Evolutionary conservation across 2,113 vertebrate species (phyloP), one percentile per base, ranked within the genome.

Genomic region (Scalopus aquaticus): DNA sequence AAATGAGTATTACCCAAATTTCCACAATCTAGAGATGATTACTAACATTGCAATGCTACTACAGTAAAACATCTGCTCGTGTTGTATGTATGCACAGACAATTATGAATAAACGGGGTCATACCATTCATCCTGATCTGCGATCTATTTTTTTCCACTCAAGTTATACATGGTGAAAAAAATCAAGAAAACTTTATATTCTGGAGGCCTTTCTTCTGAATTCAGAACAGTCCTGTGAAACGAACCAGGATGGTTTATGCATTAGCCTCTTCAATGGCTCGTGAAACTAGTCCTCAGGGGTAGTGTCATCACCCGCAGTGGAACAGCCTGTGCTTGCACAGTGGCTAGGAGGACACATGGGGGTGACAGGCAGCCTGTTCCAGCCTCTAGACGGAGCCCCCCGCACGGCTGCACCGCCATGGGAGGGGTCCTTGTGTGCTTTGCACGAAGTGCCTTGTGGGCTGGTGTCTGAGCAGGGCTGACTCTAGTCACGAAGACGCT

Each of bases 141-240:
- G 65, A 89, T 72, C 37, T 70, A 28, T 88, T 81, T 82, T 77
- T 35, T 32, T 22, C 22, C 51, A 51, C 19, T 82, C 64, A 51
- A 80, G 72, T 74, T 81, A 88, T 16, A 70, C 49, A 35, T 39
- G 49, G 5, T 79, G 37, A 72, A 90, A 90, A 90, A 90, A 92
- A 82, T 51, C 62, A 78, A 69, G 67, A 94, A 49, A 72, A 64
- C 4, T 44, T 26, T 60, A 58, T 87, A 70, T 69, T 67, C 19
- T 78, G 32, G 11, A 88, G 32, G 54, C 24, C 42, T 37, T 70
- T 82, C 67, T 94, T 93, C 56, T 67, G 70, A 87, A 60, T 39
- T 84, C 67, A 87, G 39, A 64, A 32, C 12, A 80, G 62, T 30
- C 19, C 60, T 73, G 24, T 72, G 78, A 86, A 91, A 81, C 67